phyloP scores from a whole-genome alignment of 2,113 vertebrate species.

The Chloropsis hardwickii region DNA sequence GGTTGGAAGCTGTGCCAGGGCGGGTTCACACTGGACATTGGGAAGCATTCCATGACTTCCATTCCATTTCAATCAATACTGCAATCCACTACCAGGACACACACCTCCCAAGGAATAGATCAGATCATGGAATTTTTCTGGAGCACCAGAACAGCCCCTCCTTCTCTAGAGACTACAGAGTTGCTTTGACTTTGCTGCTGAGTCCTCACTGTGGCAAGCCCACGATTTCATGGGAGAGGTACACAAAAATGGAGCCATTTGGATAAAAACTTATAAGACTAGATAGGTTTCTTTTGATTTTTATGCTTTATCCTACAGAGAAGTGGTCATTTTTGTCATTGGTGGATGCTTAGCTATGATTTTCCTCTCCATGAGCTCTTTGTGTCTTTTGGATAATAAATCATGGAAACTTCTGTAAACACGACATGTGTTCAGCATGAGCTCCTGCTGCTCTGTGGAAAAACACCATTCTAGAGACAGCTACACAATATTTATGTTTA shows the following conservation, averaged over 20 bases:
- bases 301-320: background rate
- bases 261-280: background rate
- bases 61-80: background rate
- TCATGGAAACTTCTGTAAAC: background rate
- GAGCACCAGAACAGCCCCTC: background rate
- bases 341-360: background rate
- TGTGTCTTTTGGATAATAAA: background rate
- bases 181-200: background rate
- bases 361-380: background rate
- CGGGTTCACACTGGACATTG: background rate
- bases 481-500: background rate
- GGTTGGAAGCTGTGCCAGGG: accelerated
- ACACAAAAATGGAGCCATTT: background rate
- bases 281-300: background rate
- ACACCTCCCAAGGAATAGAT: background rate
- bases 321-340: background rate
- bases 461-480: background rate
- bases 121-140: background rate
- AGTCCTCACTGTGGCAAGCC: background rate
- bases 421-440: background rate
- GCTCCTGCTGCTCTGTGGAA: background rate
- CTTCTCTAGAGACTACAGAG: background rate
- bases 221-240: background rate
- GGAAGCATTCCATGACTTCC: background rate
- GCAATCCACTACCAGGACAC: accelerated